Percentiles rank a stretch among this genome's conserved stretches.
Evolutionary conservation across 2,888 invertebrate genomes (phyloP).

Genomic region (Apodemia hepburni): DNA sequence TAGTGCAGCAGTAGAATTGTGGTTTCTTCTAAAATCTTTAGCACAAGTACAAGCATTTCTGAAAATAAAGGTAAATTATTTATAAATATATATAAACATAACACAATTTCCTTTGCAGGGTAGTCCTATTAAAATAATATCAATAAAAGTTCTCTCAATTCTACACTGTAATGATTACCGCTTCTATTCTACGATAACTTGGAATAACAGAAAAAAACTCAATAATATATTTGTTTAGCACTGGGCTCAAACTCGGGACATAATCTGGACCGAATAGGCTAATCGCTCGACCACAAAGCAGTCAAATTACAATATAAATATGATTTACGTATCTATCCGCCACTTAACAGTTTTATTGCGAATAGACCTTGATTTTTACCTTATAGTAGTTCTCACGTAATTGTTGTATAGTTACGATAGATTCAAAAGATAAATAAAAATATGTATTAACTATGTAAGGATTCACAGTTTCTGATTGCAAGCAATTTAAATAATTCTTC

Average conservation of each 20-base stretch:
- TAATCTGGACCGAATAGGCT: background rate
- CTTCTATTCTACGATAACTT: too few species aligned
- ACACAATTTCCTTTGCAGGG: too few species aligned
- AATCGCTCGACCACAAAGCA: background rate
- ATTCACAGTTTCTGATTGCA: background rate
- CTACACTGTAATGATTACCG: too few species aligned
- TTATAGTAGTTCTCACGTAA: background rate
- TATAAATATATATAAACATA: too few species aligned
- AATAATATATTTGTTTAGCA: background rate
- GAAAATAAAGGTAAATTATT: too few species aligned
- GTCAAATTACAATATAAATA: background rate
- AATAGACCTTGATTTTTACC: slow-evolving; percentile 8
- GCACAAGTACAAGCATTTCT: too few species aligned
- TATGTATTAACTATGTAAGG: background rate
- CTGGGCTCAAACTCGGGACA: background rate
- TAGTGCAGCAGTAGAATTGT: too few species aligned
- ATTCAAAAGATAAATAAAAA: slow-evolving; percentile 1
- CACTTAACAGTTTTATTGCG: slow-evolving; percentile 5
- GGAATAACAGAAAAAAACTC: too few species aligned
- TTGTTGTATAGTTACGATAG: background rate
- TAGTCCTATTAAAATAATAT: too few species aligned
- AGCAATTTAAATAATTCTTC: background rate
- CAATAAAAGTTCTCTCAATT: too few species aligned
- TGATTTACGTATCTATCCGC: background rate
- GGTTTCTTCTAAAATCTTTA: too few species aligned